Conservation (phyloP, 2,888 invertebrate genomes). For the Acholoe squamosa region DNA sequence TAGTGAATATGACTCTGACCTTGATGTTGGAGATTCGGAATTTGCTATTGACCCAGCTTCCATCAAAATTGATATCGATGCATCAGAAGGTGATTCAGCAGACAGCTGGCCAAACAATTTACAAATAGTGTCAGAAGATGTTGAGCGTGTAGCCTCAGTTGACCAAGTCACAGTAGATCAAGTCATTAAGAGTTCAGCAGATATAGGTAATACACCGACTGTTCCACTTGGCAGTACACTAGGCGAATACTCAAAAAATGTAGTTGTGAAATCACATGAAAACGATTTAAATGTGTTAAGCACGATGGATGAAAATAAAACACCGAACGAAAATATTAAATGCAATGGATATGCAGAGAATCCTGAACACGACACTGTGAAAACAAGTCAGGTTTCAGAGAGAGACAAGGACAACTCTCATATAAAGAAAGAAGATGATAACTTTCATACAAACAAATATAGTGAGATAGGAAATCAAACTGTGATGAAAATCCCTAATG, state of each 20-base stretch:
- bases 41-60: neutral
- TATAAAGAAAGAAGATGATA: too few relatives aligned
- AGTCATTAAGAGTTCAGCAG: neutral
- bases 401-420: too few relatives aligned
- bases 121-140: neutral
- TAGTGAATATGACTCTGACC: neutral
- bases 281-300: too few relatives aligned
- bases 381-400: too few relatives aligned
- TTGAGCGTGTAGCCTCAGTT: neutral
- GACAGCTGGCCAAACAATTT: neutral
- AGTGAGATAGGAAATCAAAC: neutral
- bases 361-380: too few relatives aligned
- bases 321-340: too few relatives aligned
- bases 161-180: neutral
- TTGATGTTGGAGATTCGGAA: slow-evolving; percentile 32
- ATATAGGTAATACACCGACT: neutral
- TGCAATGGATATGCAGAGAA: too few relatives aligned
- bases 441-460: neutral
- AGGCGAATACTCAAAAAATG: too few relatives aligned
- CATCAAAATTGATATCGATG: neutral
- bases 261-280: too few relatives aligned
- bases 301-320: too few relatives aligned
- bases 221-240: neutral
- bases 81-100: neutral
- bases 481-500: neutral